Evolutionary conservation across 2,797 vertebrate genomes (phyloP), one percentile per base, ranked within the genome.

Genomic region (Toxotes lorentzi): DNA sequence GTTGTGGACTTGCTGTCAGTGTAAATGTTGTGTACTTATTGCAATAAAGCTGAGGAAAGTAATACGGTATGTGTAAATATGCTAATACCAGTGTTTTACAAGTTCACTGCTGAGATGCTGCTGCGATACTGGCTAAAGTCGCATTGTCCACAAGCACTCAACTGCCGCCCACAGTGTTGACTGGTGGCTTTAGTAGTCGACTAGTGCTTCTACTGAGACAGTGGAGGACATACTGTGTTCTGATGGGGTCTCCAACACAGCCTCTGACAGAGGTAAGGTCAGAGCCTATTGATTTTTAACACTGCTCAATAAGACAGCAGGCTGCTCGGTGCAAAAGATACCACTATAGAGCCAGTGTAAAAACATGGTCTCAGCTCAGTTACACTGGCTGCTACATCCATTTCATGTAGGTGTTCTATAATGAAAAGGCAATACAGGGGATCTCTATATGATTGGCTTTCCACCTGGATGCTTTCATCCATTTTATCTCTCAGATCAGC

Each of bases 271-370:
- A 78, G 76, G 81, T 93, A 88, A 94, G 93, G 94, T 95, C 93
- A 94, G 86, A 92, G 85, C 82, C 81, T 92, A 95, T 95, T 93
- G 95, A 95, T 95, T 94, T 93, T 84, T 80, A 83, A 77, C 88
- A 75, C 83, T 70, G 88, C 63, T 90, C 92, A 81, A 85, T 78
- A 67, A 89, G 80, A 83, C 80, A 80, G 78, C 84, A 34, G 80
- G 72, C 77, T 68, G 81, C 79, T 79, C 82, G 3, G 74, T 38
- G 77, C 64, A 82, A 86, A 82, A 83, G 74, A 83, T 45, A 86
- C 79, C 81, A 65, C 78, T 64, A 41, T 63, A 60, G 75, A 89
- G 70, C 64, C 61, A 23, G 72, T 62, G 85, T 78, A 76, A 78
- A 83, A 86, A 91, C 81, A 82, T 11, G 67, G 78, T 81, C 70